A percentile compares a stretch with the other conserved stretches of the same genome.
phyloP scores from a whole-genome alignment of 2,113 vertebrate species.

The Tauraco erythrolophus region DNA sequence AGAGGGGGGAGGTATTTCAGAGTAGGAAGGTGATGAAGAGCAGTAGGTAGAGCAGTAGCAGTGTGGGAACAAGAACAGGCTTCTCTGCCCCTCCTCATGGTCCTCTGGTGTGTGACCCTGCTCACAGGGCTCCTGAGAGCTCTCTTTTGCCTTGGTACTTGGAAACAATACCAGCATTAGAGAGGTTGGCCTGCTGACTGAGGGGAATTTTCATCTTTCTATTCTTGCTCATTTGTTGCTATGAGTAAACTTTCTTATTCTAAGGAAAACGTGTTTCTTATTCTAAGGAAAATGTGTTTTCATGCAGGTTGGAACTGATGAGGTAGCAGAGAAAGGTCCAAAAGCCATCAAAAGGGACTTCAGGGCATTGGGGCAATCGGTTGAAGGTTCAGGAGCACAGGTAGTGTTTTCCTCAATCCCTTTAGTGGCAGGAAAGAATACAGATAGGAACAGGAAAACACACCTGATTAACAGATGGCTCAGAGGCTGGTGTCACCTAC shows the following conservation, averaged over 20 bases:
- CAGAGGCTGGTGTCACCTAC: too few relatives aligned
- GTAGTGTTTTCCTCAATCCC: too few relatives aligned
- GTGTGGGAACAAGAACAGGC: neutral
- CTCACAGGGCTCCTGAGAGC: neutral
- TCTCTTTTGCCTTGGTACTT: rapidly evolving
- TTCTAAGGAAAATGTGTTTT: too few relatives aligned
- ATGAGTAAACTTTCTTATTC: neutral
- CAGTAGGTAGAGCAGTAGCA: neutral
- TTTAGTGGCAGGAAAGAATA: too few relatives aligned
- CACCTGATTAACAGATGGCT: too few relatives aligned
- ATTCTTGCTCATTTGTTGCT: neutral
- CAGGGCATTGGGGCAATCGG: too few relatives aligned
- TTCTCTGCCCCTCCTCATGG: neutral
- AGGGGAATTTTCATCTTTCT: neutral
- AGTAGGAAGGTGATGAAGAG: neutral
- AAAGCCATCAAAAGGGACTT: too few relatives aligned
- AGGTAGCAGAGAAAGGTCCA: too few relatives aligned
- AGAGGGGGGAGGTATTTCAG: neutral
- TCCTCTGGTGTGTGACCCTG: neutral
- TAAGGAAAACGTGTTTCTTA: neutral
- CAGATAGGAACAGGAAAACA: too few relatives aligned
- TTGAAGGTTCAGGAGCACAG: too few relatives aligned
- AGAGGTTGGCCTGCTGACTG: rapidly evolving
- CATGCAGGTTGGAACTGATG: too few relatives aligned
- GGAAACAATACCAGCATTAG: neutral